Conservation (phyloP, 2,888 invertebrate genomes). For the Mellilla xanthometata region DNA sequence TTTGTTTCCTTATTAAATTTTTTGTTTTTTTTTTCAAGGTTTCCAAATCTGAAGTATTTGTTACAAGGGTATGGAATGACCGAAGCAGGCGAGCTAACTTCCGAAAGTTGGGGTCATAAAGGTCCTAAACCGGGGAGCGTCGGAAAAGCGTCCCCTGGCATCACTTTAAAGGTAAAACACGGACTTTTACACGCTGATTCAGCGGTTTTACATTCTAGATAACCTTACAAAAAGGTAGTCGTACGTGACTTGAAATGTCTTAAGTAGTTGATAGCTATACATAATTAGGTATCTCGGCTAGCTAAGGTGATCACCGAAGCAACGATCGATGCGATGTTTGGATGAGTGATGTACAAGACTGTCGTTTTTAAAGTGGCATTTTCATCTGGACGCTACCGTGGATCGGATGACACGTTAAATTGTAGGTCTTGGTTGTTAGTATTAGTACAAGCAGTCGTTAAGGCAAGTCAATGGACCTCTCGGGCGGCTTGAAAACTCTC, state of each 20-base stretch:
- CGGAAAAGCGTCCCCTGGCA: conserved; percentile 59
- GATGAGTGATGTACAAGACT: too few relatives aligned
- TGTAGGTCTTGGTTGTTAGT: too few relatives aligned
- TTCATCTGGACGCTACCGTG: too few relatives aligned
- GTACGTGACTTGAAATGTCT: conserved; percentile 7
- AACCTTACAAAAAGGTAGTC: conserved; percentile 11
- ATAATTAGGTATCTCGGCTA: too few relatives aligned
- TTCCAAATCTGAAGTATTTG: conserved; percentile 47
- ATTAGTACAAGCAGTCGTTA: too few relatives aligned
- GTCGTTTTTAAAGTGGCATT: too few relatives aligned
- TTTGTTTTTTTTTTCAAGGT: conserved; percentile 35
- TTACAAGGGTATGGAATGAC: conserved; percentile 70
- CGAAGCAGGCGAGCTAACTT: conserved; percentile 60
- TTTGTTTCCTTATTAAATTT: too few relatives aligned
- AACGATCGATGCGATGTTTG: too few relatives aligned
- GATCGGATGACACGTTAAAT: too few relatives aligned
- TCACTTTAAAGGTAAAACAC: conserved; percentile 52
- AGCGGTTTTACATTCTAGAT: conserved; percentile 15
- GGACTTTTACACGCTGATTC: conserved; percentile 19
- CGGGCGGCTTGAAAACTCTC: too few relatives aligned
- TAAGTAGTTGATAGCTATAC: background rate
- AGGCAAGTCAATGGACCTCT: too few relatives aligned
- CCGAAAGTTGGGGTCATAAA: conserved; percentile 57
- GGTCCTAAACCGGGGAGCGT: conserved; percentile 62
- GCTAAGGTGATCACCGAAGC: too few relatives aligned